Percentiles rank a stretch among this genome's conserved stretches.
These are phyloP conservation scores for Lithobates pipiens DNA, from an alignment of 2,797 vertebrate genomes.

Conservation along the genomic window DNA sequence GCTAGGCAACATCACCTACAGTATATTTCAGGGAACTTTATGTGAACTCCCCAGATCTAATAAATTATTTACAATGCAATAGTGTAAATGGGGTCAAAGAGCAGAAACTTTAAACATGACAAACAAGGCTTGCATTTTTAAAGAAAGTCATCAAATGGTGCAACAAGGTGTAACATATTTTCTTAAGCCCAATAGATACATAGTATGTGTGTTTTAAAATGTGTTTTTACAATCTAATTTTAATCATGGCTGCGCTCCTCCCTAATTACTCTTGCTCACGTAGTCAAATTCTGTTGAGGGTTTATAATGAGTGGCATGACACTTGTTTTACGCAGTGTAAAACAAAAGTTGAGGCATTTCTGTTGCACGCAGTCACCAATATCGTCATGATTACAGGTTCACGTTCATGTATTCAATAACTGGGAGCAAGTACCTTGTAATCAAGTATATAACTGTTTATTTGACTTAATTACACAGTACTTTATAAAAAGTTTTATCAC, in stretches of 20 bases:
- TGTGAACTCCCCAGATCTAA: too few species aligned
- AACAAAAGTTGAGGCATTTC: slow-evolving; percentile 1
- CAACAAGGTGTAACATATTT: background rate
- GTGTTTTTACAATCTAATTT: background rate
- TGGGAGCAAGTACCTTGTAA: slow-evolving; percentile 37
- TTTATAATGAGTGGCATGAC: background rate
- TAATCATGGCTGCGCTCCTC: background rate
- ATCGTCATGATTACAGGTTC: slow-evolving; percentile 32
- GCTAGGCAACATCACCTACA: too few species aligned
- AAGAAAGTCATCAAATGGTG: background rate
- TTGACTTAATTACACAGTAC: slow-evolving; percentile 4
- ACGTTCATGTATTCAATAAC: background rate
- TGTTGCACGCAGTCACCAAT: background rate
- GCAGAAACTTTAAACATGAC: background rate
- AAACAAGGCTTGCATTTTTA: too few species aligned
- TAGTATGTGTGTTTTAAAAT: too few species aligned
- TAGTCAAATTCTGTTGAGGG: background rate
- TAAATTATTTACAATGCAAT: background rate
- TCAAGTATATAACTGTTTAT: slow-evolving; percentile 27
- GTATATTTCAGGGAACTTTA: too few species aligned
- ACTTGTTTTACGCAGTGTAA: background rate
- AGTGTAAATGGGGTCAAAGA: background rate
- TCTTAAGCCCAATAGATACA: too few species aligned
- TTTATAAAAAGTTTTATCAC: slow-evolving; percentile 3
- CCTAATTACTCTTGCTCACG: slow-evolving; percentile 2